phyloP scores from a whole-genome alignment of 2,888 invertebrate species.

The Gymnosoma rotundatum region DNA sequence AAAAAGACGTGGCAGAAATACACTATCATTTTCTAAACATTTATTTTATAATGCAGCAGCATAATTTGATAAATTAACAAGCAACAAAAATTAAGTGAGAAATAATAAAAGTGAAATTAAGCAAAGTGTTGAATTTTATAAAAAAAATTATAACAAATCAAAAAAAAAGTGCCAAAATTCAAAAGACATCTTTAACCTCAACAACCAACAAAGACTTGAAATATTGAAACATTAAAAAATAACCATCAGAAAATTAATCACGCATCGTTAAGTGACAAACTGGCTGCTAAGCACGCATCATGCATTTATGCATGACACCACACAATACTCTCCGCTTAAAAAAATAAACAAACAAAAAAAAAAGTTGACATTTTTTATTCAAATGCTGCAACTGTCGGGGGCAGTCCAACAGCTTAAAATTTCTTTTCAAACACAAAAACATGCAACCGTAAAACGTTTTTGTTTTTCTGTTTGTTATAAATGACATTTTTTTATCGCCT shows the following conservation, averaged over 20 bases:
- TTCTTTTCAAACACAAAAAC: constrained; percentile 28
- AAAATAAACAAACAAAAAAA: not conserved
- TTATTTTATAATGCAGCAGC: constrained; percentile 29
- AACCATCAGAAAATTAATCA: constrained; percentile 55
- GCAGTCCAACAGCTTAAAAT: constrained; percentile 27
- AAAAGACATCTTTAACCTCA: not conserved
- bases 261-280: constrained; percentile 37
- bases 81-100: constrained; percentile 8
- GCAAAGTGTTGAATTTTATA: constrained; percentile 9
- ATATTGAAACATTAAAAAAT: constrained; percentile 42
- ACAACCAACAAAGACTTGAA: constrained; percentile 1
- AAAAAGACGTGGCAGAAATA: constrained; percentile 29
- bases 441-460: constrained; percentile 44
- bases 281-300: constrained; percentile 44
- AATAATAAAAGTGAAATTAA: constrained; percentile 55
- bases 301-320: constrained; percentile 38
- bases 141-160: constrained; percentile 18
- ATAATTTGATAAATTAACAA: constrained; percentile 12
- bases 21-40: constrained; percentile 31
- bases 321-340: not conserved
- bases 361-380: not conserved
- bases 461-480: not conserved
- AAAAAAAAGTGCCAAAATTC: not conserved
- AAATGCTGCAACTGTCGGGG: not conserved
- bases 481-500: constrained; percentile 24